Evolutionary conservation across 2,113 vertebrate genomes (phyloP), one percentile per base, ranked within the genome.

Genomic region (Chaetodon auriga): DNA sequence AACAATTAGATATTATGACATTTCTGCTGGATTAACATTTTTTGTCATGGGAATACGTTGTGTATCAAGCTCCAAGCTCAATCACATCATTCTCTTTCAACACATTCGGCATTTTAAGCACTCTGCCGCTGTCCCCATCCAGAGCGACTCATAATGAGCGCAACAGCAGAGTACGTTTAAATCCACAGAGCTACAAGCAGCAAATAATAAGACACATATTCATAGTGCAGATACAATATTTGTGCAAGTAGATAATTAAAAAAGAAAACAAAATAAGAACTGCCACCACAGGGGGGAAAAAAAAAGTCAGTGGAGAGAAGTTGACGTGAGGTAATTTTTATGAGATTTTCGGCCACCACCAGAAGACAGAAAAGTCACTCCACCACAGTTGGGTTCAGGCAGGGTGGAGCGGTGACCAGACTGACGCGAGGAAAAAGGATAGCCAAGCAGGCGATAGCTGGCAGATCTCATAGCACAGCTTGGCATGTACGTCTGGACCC

Each of bases 1-100:
- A 89, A 81, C 66, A 83, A 91, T 85, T 79, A 89, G 65, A 85
- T 82, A 76, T 64, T 68, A 72, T 92, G 92, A 91, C 90, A 93
- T 93, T 93, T 93, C 4, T 3, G 48, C 54, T 53, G 80, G 79
- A 81, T 82, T 83, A 80, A 69, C 77, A 76, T 87, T 89, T 82
- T 30, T 75, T 60, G 62, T 84, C 82, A 53, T 18, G 74, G 85
- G 90, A 86, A 84, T 71, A 71, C 38, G 75, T 85, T 92, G 83
- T 87, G 83, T 87, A 81, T 85, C 21, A 6, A 58, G 81, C 80
- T 86, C 80, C 73, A 38, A 89, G 83, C 75, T 72, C 76, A 49
- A 83, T 81, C 70, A 53, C 69, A 69, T 87, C 69, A 23, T 80
- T 83, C 72, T 61, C 83, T 83, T 83, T 84, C 70, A 78, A 43